A percentile compares a stretch with the other conserved stretches of the same genome.
phyloP scores from a whole-genome alignment of 2,113 vertebrate species.

The Oenanthe melanoleuca region DNA sequence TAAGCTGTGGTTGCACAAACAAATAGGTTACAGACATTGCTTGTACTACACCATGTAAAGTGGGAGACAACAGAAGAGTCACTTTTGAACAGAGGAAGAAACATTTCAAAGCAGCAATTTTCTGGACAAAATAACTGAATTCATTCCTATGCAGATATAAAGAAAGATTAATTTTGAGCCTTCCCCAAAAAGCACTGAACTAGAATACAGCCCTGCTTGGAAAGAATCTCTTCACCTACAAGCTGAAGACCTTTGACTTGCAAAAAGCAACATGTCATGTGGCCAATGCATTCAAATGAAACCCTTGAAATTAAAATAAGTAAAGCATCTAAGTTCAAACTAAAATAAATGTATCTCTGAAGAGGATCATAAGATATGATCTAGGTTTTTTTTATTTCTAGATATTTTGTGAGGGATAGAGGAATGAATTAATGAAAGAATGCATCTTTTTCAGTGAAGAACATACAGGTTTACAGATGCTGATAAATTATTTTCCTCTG shows the following conservation, averaged over 20 bases:
- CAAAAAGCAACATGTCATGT: neutral
- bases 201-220: neutral
- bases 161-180: neutral
- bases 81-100: neutral
- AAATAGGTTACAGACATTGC: neutral
- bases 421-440: neutral
- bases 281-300: neutral
- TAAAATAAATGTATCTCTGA: neutral
- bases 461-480: neutral
- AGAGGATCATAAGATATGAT: neutral
- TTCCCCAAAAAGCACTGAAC: neutral
- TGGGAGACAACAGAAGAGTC: neutral
- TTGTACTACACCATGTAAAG: neutral
- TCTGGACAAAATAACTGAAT: neutral
- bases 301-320: neutral
- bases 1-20: neutral
- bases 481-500: neutral
- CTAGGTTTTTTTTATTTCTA: too few species aligned
- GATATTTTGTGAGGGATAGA: neutral
- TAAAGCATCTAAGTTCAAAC: neutral
- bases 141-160: neutral
- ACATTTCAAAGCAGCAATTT: neutral
- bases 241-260: neutral
- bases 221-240: neutral
- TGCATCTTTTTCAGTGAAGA: neutral